Evolutionary conservation across 2,113 vertebrate genomes (phyloP).

Genomic region (Nerophis ophidion): DNA sequence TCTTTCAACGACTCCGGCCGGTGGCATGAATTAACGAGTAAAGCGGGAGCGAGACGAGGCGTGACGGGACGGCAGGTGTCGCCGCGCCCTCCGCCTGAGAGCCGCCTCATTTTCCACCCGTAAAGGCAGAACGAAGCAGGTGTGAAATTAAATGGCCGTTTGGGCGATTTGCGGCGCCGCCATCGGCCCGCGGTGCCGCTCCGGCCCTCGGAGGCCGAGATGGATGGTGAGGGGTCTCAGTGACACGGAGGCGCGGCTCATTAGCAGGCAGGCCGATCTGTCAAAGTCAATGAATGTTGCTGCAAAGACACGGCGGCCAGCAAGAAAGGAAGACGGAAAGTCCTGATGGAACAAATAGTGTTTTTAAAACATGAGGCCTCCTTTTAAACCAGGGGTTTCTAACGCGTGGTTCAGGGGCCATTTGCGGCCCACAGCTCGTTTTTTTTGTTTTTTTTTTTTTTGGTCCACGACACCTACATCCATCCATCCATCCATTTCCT

Average conservation of each 20-base stretch:
- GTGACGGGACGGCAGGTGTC: slow-evolving; percentile 16
- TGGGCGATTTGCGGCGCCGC: slow-evolving; percentile 25
- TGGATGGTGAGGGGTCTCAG: slow-evolving; percentile 8
- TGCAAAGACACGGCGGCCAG: background rate
- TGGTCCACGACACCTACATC: no score
- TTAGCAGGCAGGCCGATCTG: background rate
- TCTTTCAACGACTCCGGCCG: background rate
- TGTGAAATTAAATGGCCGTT: slow-evolving; percentile 41
- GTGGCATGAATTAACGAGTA: slow-evolving; percentile 5
- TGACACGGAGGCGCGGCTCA: background rate
- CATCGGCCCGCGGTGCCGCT: slow-evolving; percentile 14
- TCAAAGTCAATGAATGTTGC: background rate
- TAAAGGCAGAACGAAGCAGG: slow-evolving; percentile 30
- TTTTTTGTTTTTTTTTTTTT: no score
- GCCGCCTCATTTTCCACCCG: slow-evolving; percentile 11
- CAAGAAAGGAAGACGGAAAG: background rate
- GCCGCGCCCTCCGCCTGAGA: slow-evolving; percentile 23
- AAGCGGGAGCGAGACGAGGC: background rate
- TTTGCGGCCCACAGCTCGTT: no score
- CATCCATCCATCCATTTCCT: no score
- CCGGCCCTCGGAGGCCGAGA: background rate
- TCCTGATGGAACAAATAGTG: background rate
- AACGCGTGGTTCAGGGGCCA: no score
- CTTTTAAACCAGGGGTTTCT: no score
- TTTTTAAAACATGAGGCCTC: no score